These are phyloP conservation scores for Caenorhabditis afra DNA, from an alignment of 2,888 invertebrate species.

Conservation along the genomic window DNA sequence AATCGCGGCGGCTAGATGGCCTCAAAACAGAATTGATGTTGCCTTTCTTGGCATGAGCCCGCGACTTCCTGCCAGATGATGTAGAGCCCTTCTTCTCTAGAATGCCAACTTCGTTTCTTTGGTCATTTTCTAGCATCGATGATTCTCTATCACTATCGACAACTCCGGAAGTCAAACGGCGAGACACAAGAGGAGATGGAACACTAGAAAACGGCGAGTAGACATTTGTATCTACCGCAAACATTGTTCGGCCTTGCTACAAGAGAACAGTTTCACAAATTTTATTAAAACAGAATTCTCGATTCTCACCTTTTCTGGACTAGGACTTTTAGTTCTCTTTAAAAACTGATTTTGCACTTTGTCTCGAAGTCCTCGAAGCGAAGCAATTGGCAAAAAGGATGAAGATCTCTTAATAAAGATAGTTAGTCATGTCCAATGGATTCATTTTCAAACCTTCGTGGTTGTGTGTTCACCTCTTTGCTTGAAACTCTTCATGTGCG, in stretches of 20 bases:
- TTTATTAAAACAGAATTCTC: too few relatives aligned
- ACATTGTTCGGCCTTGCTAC: conserved; percentile 6
- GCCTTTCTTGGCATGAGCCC: conserved; percentile 42
- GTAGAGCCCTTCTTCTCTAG: conserved; percentile 44
- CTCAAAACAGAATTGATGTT: conserved; percentile 39
- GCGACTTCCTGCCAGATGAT: conserved; percentile 44
- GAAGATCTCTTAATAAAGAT: conserved; percentile 33
- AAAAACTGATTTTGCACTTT: conserved; percentile 41
- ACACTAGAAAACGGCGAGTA: conserved; percentile 2
- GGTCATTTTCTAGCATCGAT: conserved; percentile 1
- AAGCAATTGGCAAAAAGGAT: conserved; percentile 41
- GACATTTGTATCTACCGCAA: neutral
- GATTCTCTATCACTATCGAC: conserved; percentile 16
- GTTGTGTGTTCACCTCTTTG: conserved; percentile 4
- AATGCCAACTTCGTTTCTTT: neutral
- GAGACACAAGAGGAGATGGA: conserved; percentile 13
- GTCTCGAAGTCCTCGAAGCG: conserved; percentile 48
- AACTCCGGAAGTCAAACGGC: conserved; percentile 15
- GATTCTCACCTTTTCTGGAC: conserved; percentile 33
- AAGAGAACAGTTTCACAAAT: too few relatives aligned
- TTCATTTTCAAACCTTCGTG: neutral
- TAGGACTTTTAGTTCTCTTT: conserved; percentile 55
- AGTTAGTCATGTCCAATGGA: neutral
- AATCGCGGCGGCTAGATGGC: neutral
- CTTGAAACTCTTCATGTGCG: conserved; percentile 29